phyloP scores from a whole-genome alignment of 2,113 vertebrate species.

The Mesitornis unicolor region DNA sequence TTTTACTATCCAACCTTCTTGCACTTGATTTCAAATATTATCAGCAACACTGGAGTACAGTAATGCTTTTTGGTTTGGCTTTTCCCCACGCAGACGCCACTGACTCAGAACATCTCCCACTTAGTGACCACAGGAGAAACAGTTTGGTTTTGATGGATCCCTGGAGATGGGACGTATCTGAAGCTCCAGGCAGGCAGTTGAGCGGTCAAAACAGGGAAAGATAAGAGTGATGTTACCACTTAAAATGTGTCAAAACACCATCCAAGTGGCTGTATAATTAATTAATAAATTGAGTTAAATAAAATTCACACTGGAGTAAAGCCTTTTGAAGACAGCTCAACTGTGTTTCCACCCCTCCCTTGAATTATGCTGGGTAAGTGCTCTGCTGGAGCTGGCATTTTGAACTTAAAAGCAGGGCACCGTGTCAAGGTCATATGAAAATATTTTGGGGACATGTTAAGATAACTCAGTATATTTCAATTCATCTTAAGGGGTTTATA shows the following conservation, averaged over 20 bases:
- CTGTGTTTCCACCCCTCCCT: neutral
- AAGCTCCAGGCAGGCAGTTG: neutral
- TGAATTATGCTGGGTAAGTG: neutral
- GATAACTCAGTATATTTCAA: neutral
- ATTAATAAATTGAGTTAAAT: neutral
- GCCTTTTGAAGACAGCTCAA: neutral
- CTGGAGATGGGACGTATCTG: too few relatives aligned
- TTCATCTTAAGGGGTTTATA: neutral
- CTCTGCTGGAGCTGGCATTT: neutral
- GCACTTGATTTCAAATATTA: neutral
- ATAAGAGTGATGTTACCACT: neutral
- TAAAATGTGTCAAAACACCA: neutral
- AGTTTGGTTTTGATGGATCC: too few relatives aligned
- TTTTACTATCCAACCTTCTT: neutral
- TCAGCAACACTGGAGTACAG: fast-evolving
- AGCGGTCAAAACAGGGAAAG: neutral
- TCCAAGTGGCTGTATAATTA: neutral
- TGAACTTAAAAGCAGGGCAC: neutral
- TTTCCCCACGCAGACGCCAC: neutral
- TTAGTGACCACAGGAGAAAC: neutral
- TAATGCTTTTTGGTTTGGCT: neutral
- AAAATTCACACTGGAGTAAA: neutral
- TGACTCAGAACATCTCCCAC: neutral
- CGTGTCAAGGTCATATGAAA: neutral
- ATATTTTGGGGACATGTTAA: neutral